Percentiles rank a stretch among this genome's conserved stretches.
Conservation (phyloP, 2,797 vertebrate species). For the Gallinago solitaria region DNA sequence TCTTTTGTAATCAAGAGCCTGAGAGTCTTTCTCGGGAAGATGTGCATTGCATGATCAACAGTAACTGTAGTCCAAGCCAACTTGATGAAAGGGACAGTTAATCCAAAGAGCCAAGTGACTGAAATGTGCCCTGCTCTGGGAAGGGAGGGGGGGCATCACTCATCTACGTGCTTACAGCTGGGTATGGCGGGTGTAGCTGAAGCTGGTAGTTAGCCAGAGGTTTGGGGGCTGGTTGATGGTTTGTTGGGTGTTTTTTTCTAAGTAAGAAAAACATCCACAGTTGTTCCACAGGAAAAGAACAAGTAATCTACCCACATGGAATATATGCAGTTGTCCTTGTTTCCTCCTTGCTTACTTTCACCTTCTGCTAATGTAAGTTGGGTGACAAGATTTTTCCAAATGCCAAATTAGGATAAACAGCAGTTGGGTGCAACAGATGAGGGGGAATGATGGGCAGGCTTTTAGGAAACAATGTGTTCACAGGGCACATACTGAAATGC, state of each 20-base stretch:
- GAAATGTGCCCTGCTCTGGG: constrained; percentile 18
- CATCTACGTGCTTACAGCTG: background rate
- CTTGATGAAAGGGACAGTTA: constrained; percentile 61
- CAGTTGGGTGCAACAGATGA: background rate
- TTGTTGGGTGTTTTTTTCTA: background rate
- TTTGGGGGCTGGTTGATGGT: background rate
- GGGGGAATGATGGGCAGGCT: background rate
- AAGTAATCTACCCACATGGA: background rate
- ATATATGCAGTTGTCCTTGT: background rate
- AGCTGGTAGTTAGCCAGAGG: constrained; percentile 4
- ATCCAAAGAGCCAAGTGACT: constrained; percentile 47
- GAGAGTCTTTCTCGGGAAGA: constrained; percentile 28
- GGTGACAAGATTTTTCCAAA: constrained; percentile 25
- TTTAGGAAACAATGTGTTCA: background rate
- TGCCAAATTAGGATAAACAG: background rate
- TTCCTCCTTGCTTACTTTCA: constrained; percentile 24
- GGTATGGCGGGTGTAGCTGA: constrained; percentile 7
- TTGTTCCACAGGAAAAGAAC: constrained; percentile 28
- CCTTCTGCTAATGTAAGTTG: background rate
- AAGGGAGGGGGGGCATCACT: background rate
- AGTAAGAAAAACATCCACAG: background rate
- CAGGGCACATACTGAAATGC: background rate
- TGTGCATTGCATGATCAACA: constrained; percentile 30
- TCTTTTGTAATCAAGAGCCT: constrained; percentile 37
- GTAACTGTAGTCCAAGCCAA: constrained; percentile 23